Evolutionary conservation across 2,888 invertebrate species (phyloP), one percentile per base, ranked within the genome.

Genomic region (Drosophila hamatofila): DNA sequence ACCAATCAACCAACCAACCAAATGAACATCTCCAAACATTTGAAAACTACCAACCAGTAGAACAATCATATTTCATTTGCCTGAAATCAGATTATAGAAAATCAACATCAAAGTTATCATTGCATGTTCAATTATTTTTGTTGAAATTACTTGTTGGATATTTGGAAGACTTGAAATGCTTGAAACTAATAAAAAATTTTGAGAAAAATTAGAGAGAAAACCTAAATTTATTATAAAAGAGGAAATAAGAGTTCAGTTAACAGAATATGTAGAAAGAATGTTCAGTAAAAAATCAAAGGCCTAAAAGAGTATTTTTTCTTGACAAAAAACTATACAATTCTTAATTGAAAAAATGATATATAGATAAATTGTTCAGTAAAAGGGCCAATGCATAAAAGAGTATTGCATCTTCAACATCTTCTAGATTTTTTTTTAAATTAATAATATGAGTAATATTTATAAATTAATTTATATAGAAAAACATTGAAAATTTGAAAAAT

Each of bases 71-170:
- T 42, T n/a, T 33, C 44, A 57, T 35, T 48, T 57, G 42, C 41
- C 18, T 49, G 41, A 67, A 55, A 21, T 21, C 42, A 3, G 21
- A 63, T 39, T 39, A n/a, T 5, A n/a, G 1, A 12, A 48, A 1
- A n/a, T 14, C n/a, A 49, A 16, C 46, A 49, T n/a, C 18, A 11
- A 46, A 23, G 61, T 46, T 37, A 37, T 23, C 42, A 49, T 21
- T 71, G 62, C 72, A 70, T 72, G 72, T 39, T 39, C 16, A 59
- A 33, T 66, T 65, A 37, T 52, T 64, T 25, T 23, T 30, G 23
- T 48, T 23, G 1, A 9, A 63, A 30, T n/a, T 11, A 18, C 52
- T 65, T 52, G 46, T 62, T 62, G 65, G 37, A 52, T 52, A 52
- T n/a, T 18, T 21, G 8, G 2, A 2, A 12, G 37, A 41, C 0